Percentiles rank a stretch among this genome's conserved stretches.
phyloP scores from a whole-genome alignment of 2,888 invertebrate species.

The Scotopteryx bipunctaria region DNA sequence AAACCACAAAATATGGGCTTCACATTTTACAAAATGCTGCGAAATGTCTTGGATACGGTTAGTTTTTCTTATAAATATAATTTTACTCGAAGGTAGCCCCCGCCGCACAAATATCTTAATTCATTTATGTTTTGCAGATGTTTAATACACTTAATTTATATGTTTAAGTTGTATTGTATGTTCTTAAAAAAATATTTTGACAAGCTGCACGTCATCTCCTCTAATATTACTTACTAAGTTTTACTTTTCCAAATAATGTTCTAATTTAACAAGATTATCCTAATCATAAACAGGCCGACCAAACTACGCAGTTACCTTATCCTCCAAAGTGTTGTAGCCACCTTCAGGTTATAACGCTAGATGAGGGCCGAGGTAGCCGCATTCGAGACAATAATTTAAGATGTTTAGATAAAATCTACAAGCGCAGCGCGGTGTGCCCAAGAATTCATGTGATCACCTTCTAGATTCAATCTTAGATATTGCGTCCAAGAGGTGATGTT shows the following conservation, averaged over 20 bases:
- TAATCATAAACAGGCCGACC: too few species aligned
- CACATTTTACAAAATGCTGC: conserved; percentile 60
- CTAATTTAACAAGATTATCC: too few species aligned
- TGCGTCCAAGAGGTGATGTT: conserved; percentile 69
- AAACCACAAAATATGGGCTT: conserved; percentile 64
- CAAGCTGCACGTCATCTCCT: too few species aligned
- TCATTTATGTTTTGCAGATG: too few species aligned
- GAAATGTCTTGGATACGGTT: conserved; percentile 59
- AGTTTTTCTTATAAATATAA: conserved; percentile 4
- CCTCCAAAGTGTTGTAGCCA: conserved; percentile 53
- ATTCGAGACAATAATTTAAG: conserved; percentile 79
- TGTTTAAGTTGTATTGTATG: too few species aligned
- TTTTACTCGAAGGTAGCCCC: background rate
- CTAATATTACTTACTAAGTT: too few species aligned
- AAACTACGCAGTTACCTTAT: conserved; percentile 49
- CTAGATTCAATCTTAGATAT: conserved; percentile 78
- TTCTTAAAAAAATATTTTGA: too few species aligned
- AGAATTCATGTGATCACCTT: conserved; percentile 79
- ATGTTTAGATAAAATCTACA: conserved; percentile 81
- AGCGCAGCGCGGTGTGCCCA: conserved; percentile 71
- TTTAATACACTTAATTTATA: too few species aligned
- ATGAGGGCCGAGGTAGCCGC: conserved; percentile 68
- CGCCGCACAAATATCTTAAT: too few species aligned
- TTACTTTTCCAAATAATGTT: too few species aligned
- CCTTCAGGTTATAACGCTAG: conserved; percentile 63